These are phyloP conservation scores for Stichodactyla helianthus DNA, from an alignment of 64 coral and sea anemone genomes.

Conservation along the genomic window DNA sequence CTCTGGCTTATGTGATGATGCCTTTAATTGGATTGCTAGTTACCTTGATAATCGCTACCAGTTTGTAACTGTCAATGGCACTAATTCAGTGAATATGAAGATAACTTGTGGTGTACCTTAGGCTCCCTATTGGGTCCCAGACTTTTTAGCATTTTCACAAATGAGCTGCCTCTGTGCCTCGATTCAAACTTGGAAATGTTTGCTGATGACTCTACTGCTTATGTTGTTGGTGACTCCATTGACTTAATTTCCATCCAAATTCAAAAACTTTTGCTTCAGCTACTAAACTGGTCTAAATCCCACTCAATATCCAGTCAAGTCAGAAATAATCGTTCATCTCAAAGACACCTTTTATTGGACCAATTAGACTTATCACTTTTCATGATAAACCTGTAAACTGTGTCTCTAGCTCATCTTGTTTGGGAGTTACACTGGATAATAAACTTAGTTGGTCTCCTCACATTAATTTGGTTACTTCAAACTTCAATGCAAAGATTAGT, in stretches of 20 bases:
- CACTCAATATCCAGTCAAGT: slow-evolving; percentile 1
- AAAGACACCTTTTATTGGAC: slow-evolving; percentile 3
- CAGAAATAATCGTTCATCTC: not conserved
- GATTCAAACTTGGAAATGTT: slow-evolving; percentile 27
- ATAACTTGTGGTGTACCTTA: slow-evolving; percentile 8
- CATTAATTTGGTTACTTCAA: not conserved
- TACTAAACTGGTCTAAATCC: not conserved
- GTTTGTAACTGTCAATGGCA: slow-evolving; percentile 36
- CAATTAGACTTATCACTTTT: not conserved
- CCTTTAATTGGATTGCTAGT: slow-evolving; percentile 2
- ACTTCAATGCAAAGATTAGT: slow-evolving; percentile 6
- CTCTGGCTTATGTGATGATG: not conserved
- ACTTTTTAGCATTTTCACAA: slow-evolving; percentile 27
- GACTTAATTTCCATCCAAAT: slow-evolving; percentile 22
- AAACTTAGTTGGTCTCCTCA: slow-evolving; percentile 25
- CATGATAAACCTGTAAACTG: not conserved
- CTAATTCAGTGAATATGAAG: slow-evolving; percentile 1
- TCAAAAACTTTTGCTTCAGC: not conserved
- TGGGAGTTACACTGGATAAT: slow-evolving; percentile 4
- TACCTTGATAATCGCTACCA: slow-evolving; percentile 21
- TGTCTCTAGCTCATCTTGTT: slow-evolving; percentile 13
- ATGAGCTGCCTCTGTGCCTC: slow-evolving; percentile 19
- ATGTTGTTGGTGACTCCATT: slow-evolving; percentile 10
- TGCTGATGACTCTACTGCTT: slow-evolving; percentile 26
- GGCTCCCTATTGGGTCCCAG: slow-evolving; percentile 20